Conservation (phyloP, 2,888 invertebrate genomes). For the Mimachlamys varia region DNA sequence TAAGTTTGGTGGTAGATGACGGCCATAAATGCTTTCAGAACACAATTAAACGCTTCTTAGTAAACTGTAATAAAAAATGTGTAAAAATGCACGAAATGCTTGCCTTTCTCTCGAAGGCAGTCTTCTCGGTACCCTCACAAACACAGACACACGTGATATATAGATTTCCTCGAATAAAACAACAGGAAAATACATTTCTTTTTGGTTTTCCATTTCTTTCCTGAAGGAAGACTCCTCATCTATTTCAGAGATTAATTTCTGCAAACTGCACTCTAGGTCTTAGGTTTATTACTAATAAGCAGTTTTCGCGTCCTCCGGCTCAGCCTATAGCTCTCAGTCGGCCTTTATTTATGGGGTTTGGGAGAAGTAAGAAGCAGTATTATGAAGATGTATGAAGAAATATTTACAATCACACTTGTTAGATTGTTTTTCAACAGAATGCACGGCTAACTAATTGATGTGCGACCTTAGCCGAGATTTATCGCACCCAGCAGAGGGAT, state of each 20-base stretch:
- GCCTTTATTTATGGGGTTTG: conserved; percentile 13
- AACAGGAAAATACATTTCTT: conserved; percentile 33
- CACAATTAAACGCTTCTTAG: conserved; percentile 34
- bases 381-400: conserved; percentile 34
- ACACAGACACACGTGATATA: conserved; percentile 4
- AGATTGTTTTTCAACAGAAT: conserved; percentile 36
- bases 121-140: neutral
- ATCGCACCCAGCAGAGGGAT: conserved; percentile 8
- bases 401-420: conserved; percentile 36
- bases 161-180: conserved; percentile 28
- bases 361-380: conserved; percentile 31
- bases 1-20: neutral
- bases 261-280: conserved; percentile 36
- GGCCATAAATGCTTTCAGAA: conserved; percentile 15
- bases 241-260: conserved; percentile 29
- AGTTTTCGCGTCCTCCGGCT: conserved; percentile 8
- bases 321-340: neutral
- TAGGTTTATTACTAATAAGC: conserved; percentile 23
- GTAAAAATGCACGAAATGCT: conserved; percentile 19
- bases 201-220: conserved; percentile 31
- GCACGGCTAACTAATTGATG: conserved; percentile 36
- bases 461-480: conserved; percentile 24
- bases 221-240: conserved; percentile 21
- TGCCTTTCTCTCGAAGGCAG: neutral
- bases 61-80: conserved; percentile 3